phyloP scores from a whole-genome alignment of 2,888 invertebrate genomes.

The Agrotis puta region DNA sequence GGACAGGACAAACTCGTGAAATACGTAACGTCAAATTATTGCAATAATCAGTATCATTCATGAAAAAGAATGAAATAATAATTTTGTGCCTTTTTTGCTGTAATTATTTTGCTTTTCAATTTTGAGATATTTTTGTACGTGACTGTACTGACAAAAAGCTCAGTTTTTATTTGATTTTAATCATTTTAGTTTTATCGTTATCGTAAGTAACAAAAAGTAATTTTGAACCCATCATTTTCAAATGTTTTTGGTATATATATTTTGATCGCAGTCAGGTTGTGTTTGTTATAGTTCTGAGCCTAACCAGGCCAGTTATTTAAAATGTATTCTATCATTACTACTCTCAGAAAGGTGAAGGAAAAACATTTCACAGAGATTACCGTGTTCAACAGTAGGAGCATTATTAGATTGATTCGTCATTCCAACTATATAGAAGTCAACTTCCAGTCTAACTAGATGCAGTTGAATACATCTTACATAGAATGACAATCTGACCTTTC shows the following conservation, averaged over 20 bases:
- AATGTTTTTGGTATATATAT: no score
- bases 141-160: neutral
- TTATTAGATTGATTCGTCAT: no score
- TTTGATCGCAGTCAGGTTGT: no score
- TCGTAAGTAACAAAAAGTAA: neutral
- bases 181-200: neutral
- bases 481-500: no score
- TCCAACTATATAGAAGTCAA: no score
- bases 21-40: neutral
- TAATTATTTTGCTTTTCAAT: neutral
- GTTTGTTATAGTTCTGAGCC: no score
- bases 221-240: no score
- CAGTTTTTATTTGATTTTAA: neutral
- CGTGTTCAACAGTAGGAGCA: no score
- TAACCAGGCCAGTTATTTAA: no score
- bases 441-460: no score
- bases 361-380: no score
- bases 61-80: neutral
- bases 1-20: conserved; percentile 16
- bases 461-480: no score
- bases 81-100: neutral
- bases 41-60: neutral
- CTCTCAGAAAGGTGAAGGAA: neutral
- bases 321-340: neutral
- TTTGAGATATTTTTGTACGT: neutral